Evolutionary conservation across 1,140 invertebrate species (phyloP).

Genomic region (Temnothorax longispinosus): DNA sequence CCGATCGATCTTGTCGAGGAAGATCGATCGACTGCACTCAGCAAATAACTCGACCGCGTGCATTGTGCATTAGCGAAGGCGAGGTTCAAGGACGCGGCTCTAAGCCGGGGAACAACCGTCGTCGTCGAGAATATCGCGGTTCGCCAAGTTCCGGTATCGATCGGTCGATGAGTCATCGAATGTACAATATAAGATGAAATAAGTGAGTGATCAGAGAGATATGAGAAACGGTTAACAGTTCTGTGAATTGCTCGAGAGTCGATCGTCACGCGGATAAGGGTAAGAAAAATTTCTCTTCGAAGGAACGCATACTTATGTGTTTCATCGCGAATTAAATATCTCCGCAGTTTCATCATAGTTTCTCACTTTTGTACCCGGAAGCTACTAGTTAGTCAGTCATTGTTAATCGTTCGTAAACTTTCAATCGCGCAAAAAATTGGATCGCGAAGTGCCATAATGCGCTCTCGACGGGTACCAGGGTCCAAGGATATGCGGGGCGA

Average conservation of each 20-base stretch:
- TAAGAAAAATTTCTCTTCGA: background rate
- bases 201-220: constrained; percentile 58
- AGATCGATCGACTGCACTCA: constrained; percentile 69
- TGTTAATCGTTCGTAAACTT: constrained; percentile 6
- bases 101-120: constrained; percentile 38
- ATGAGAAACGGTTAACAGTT: constrained; percentile 12
- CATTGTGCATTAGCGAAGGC: constrained; percentile 71
- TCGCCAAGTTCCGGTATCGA: constrained; percentile 71
- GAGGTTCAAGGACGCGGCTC: constrained; percentile 73
- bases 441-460: constrained; percentile 41
- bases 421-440: constrained; percentile 34
- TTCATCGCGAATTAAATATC: background rate
- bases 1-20: constrained; percentile 72
- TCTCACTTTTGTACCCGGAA: constrained; percentile 20
- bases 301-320: background rate
- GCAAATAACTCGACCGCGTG: constrained; percentile 63
- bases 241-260: background rate
- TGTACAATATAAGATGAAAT: constrained; percentile 52
- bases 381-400: background rate
- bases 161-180: constrained; percentile 62
- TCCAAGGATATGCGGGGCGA: constrained; percentile 13
- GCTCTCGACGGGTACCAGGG: background rate
- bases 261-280: constrained; percentile 16
- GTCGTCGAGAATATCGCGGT: constrained; percentile 49
- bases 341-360: background rate